Conservation (phyloP, 2,888 invertebrate genomes). For the Gymnosoma rotundatum region DNA sequence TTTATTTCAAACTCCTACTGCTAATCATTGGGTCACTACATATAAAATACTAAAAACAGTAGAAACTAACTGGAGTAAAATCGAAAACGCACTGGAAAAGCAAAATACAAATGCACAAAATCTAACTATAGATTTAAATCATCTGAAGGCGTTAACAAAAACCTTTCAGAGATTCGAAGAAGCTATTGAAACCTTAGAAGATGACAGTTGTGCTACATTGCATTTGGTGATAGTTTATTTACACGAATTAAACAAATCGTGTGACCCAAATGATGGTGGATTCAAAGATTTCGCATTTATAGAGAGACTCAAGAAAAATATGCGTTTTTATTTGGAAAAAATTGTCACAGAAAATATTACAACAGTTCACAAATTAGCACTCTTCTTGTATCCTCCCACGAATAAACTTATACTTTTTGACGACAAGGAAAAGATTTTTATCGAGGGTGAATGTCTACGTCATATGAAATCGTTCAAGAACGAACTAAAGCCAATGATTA, state of each 20-base stretch:
- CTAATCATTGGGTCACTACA: neutral
- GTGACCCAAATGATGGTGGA: neutral
- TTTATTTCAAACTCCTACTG: neutral
- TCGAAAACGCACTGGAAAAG: neutral
- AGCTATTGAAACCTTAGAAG: constrained; percentile 15
- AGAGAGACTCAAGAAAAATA: neutral
- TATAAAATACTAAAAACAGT: neutral
- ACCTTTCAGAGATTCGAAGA: constrained; percentile 8
- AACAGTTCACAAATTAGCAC: no score
- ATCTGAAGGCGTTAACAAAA: neutral
- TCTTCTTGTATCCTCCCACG: no score
- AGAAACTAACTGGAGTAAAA: neutral
- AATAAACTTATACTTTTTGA: no score
- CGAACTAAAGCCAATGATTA: no score
- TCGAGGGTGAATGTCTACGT: no score
- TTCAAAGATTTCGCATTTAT: neutral
- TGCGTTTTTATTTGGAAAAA: constrained; percentile 5
- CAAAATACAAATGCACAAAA: neutral
- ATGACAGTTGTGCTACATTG: neutral
- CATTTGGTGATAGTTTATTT: constrained; percentile 26
- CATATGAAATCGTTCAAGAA: no score
- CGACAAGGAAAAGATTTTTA: no score
- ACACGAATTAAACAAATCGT: constrained; percentile 20
- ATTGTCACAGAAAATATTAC: no score
- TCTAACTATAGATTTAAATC: neutral